phyloP scores from a whole-genome alignment of 2,113 vertebrate genomes.

The Podilymbus podiceps region DNA sequence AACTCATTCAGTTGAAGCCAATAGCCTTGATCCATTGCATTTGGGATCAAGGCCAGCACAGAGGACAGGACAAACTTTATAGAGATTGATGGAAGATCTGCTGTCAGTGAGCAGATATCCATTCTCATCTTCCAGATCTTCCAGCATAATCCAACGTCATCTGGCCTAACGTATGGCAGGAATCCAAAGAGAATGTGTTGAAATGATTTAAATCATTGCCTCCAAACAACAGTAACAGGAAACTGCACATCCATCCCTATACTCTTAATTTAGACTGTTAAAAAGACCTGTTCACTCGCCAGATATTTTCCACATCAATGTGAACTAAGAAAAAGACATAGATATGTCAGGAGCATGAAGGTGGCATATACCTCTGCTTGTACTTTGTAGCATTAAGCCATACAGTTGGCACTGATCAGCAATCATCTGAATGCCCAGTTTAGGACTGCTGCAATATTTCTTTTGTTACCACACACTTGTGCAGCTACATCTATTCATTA shows the following conservation, averaged over 20 bases:
- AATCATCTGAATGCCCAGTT: not conserved
- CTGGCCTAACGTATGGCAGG: not conserved
- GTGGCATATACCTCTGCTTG: not conserved
- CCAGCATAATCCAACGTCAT: not conserved
- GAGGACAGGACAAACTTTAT: not conserved
- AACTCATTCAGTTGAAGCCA: not conserved
- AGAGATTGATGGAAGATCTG: not conserved
- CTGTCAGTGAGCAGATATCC: not conserved
- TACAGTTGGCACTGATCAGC: not conserved
- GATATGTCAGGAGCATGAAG: not conserved
- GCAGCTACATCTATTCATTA: not conserved
- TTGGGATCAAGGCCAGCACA: not conserved
- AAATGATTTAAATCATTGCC: conserved; percentile 4
- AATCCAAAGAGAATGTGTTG: not conserved
- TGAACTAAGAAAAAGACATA: not conserved
- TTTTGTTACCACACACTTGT: not conserved
- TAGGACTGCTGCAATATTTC: not conserved
- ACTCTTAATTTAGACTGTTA: not conserved
- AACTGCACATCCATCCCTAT: not conserved
- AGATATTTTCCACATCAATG: not conserved
- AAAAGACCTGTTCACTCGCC: not conserved
- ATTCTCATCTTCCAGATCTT: not conserved
- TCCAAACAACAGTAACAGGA: not conserved
- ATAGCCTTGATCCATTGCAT: not conserved
- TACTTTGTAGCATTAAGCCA: not conserved